These are phyloP conservation scores for Leptonema lineaticorne DNA, from an alignment of 1,140 invertebrate genomes.

Conservation along the genomic window DNA sequence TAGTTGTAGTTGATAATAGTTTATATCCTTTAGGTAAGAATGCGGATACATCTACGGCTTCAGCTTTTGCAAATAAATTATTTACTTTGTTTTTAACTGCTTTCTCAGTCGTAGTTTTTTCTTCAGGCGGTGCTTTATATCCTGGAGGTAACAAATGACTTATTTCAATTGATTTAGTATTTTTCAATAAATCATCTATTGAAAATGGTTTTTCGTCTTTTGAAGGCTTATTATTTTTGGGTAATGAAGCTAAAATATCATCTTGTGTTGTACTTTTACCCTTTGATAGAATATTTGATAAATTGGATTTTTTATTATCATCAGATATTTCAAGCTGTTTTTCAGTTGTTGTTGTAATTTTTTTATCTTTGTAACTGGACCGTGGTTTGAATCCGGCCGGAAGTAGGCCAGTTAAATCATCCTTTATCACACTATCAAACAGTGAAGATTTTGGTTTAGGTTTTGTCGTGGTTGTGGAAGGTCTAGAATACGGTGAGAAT, in stretches of 20 bases:
- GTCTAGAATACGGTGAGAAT: constrained; percentile 61
- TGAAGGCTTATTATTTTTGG: constrained; percentile 64
- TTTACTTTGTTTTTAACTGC: constrained; percentile 42
- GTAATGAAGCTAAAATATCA: constrained; percentile 64
- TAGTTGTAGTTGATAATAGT: constrained; percentile 46
- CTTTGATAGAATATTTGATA: constrained; percentile 54
- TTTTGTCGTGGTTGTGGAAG: constrained; percentile 55
- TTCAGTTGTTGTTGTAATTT: constrained; percentile 50
- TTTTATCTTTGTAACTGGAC: constrained; percentile 56
- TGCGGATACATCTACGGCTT: constrained; percentile 61
- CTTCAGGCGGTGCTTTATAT: constrained; percentile 52
- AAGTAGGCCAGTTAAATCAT: constrained; percentile 60
- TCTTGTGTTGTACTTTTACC: constrained; percentile 58
- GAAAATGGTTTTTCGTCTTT: constrained; percentile 48
- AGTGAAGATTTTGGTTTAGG: constrained; percentile 52
- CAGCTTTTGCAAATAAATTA: constrained; percentile 52
- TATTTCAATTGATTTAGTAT: constrained; percentile 44
- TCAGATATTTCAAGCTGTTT: constrained; percentile 41
- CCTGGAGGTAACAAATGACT: constrained; percentile 56
- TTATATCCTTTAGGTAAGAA: constrained; percentile 67
- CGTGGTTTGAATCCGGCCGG: constrained; percentile 64
- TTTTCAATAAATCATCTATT: constrained; percentile 39
- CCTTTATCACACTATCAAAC: constrained; percentile 62
- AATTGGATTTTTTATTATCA: constrained; percentile 48
- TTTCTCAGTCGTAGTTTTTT: constrained; percentile 45